Evolutionary conservation across 1,140 invertebrate genomes (phyloP).

Genomic region (Halesus radiatus): DNA sequence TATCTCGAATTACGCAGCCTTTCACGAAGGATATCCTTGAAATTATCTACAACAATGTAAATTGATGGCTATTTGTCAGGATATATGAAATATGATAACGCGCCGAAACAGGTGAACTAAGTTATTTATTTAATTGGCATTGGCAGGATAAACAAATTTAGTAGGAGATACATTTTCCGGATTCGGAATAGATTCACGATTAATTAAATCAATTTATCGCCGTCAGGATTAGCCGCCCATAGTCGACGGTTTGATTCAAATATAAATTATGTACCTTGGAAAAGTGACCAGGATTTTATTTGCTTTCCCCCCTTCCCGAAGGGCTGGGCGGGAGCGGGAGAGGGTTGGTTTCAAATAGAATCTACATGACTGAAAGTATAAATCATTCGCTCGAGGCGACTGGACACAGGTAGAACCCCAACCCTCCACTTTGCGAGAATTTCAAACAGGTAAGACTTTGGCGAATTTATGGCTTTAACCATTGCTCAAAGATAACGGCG

Average conservation of each 20-base stretch:
- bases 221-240: slow-evolving; percentile 22
- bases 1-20: too few relatives aligned
- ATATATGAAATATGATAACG: too few relatives aligned
- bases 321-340: not conserved
- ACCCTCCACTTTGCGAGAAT: slow-evolving; percentile 32
- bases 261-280: slow-evolving; percentile 43
- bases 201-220: slow-evolving; percentile 48
- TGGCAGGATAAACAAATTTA: slow-evolving; percentile 12
- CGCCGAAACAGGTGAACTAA: not conserved
- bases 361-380: slow-evolving; percentile 54
- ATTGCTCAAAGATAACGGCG: slow-evolving; percentile 14
- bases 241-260: slow-evolving; percentile 33
- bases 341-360: slow-evolving; percentile 46
- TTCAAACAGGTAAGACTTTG: slow-evolving; percentile 39
- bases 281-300: slow-evolving; percentile 46
- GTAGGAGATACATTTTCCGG: slow-evolving; percentile 11
- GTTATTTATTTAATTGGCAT: not conserved
- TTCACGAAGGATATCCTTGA: too few relatives aligned
- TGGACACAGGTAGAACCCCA: slow-evolving; percentile 24
- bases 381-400: slow-evolving; percentile 49
- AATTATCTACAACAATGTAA: too few relatives aligned
- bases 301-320: not conserved
- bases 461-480: slow-evolving; percentile 34
- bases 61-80: too few relatives aligned
- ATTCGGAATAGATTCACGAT: slow-evolving; percentile 39